These are phyloP conservation scores for Cairina moschata DNA, from an alignment of 2,113 vertebrate species.

Conservation along the genomic window DNA sequence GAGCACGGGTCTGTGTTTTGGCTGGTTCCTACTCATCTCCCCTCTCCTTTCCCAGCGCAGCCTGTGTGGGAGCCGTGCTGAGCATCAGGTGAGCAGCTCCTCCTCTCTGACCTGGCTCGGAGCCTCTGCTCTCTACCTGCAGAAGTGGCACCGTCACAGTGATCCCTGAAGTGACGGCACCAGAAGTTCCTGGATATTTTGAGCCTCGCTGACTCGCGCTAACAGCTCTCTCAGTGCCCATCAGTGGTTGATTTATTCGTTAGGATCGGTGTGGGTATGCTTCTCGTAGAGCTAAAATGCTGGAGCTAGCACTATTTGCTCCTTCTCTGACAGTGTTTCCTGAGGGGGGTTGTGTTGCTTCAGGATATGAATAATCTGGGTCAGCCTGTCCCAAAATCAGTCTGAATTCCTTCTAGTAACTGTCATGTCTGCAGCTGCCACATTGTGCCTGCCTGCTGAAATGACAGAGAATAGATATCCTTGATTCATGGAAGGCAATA, in stretches of 20 bases:
- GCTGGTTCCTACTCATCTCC: too few relatives aligned
- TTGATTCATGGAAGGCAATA: not conserved
- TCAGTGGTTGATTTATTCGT: not conserved
- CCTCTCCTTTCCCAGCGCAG: not conserved
- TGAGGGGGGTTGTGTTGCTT: not conserved
- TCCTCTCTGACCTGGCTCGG: not conserved
- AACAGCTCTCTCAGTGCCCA: not conserved
- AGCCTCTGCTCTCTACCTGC: not conserved
- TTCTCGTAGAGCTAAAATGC: not conserved
- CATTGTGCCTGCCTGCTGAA: not conserved
- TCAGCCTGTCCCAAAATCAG: not conserved
- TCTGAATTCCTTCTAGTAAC: conserved; percentile 28
- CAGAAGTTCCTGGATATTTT: not conserved
- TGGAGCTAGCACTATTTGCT: not conserved
- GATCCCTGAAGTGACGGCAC: not conserved
- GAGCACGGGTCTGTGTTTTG: not conserved
- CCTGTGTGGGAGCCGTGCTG: not conserved
- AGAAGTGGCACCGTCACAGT: not conserved
- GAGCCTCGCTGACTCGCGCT: not conserved
- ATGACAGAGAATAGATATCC: not conserved
- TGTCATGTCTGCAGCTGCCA: not conserved
- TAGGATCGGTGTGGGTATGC: not conserved
- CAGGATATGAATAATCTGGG: not conserved
- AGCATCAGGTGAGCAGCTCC: not conserved
- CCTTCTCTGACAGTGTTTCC: not conserved